A percentile compares a stretch with the other conserved stretches of the same genome.
phyloP scores from a whole-genome alignment of 2,113 vertebrate genomes.

The Xenopus laevis region DNA sequence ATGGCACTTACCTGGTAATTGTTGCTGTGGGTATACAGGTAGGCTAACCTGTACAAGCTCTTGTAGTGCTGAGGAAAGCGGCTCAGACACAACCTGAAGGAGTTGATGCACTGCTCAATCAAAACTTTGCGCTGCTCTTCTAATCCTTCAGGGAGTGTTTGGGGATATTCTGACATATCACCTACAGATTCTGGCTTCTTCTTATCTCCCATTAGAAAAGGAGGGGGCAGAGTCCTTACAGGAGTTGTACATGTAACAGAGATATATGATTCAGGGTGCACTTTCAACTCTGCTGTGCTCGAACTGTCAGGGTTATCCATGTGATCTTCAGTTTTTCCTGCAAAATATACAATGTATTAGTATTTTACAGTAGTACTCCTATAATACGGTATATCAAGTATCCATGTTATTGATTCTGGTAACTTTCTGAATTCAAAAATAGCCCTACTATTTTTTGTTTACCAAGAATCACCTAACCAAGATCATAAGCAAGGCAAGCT shows the following conservation, averaged over 20 bases:
- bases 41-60: conserved; percentile 92
- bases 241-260: conserved; percentile 51
- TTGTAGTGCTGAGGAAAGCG: conserved; percentile 98
- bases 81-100: conserved; percentile 86
- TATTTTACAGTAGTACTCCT: too few relatives aligned
- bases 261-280: conserved; percentile 58
- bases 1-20: conserved; percentile 78
- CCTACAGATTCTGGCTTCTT: conserved; percentile 65
- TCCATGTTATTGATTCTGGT: too few relatives aligned
- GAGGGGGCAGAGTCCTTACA: conserved; percentile 50
- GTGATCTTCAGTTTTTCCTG: conserved; percentile 60
- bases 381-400: too few relatives aligned
- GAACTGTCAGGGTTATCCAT: conserved; percentile 57
- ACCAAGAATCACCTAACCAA: too few relatives aligned
- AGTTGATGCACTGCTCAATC: conserved; percentile 81
- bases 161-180: conserved; percentile 74
- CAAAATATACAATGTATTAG: conserved; percentile 1
- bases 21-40: conserved; percentile 85
- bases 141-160: conserved; percentile 69
- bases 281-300: conserved; percentile 48
- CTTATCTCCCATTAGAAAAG: conserved; percentile 65
- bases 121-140: conserved; percentile 84
- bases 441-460: too few relatives aligned
- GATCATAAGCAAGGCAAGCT: too few relatives aligned
- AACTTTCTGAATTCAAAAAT: too few relatives aligned